Evolutionary conservation across 2,888 invertebrate species (phyloP).

Genomic region (Odontothrips loti): DNA sequence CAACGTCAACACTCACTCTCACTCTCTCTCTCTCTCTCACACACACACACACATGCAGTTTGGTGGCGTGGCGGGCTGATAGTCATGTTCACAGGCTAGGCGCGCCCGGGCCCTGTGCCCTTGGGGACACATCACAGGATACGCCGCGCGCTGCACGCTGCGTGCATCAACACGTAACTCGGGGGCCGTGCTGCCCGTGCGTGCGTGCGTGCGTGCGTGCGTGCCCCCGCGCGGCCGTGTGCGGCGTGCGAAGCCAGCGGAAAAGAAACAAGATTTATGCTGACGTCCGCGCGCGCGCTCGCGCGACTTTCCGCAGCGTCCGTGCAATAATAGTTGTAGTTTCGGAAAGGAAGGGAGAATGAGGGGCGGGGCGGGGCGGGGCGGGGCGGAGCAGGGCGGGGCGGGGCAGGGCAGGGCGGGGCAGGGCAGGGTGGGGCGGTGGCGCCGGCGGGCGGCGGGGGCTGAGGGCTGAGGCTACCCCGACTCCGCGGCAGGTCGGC

Average conservation of each 20-base stretch:
- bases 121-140: constrained; percentile 4
- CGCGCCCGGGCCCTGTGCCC: no score
- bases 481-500: no score
- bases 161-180: no score
- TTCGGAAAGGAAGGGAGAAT: no score
- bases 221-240: no score
- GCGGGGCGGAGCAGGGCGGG: neutral
- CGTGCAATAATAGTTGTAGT: constrained; percentile 40
- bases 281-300: neutral
- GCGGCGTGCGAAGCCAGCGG: neutral
- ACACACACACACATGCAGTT: no score
- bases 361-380: no score
- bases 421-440: neutral
- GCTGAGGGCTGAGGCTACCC: neutral
- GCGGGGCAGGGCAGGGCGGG: neutral
- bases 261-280: constrained; percentile 21
- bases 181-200: constrained; percentile 29
- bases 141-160: neutral
- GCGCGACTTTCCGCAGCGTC: constrained; percentile 41
- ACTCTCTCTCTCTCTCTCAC: no score
- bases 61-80: neutral
- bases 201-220: constrained; percentile 36
- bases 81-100: neutral
- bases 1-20: neutral
- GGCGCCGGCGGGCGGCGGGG: neutral